phyloP scores from a whole-genome alignment of 2,797 vertebrate species.

The Microtus obscurus region DNA sequence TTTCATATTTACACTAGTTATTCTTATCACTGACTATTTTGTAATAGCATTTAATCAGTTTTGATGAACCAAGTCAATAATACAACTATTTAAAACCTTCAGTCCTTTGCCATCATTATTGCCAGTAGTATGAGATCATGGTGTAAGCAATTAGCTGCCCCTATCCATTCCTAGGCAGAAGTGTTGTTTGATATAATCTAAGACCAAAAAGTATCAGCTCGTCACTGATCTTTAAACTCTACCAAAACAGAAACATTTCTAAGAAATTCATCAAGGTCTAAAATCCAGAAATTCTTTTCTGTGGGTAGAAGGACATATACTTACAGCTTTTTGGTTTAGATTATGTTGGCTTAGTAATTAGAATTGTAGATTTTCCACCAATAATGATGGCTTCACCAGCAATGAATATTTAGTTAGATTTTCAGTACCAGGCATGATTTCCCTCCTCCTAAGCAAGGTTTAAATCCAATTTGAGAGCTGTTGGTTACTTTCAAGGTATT shows the following conservation, averaged over 20 bases:
- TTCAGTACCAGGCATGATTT: not conserved
- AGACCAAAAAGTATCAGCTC: not conserved
- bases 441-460: not conserved
- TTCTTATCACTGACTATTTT: not conserved
- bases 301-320: not conserved
- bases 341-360: not conserved
- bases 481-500: not conserved
- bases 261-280: not conserved
- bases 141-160: not conserved
- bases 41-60: not conserved
- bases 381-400: not conserved
- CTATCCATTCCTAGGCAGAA: not conserved
- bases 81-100: not conserved
- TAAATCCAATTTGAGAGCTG: not conserved
- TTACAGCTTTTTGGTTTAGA: not conserved
- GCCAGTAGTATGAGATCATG: not conserved
- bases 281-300: not conserved
- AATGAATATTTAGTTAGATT: not conserved
- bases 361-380: not conserved
- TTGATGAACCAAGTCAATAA: not conserved
- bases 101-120: not conserved
- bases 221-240: conserved; percentile 41
- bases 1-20: not conserved
- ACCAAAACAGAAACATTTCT: not conserved
- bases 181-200: conserved; percentile 8